Base-by-base conservation (phyloP, 2,888 invertebrate genomes). In the Anoplius nigerrimus region DNA sequence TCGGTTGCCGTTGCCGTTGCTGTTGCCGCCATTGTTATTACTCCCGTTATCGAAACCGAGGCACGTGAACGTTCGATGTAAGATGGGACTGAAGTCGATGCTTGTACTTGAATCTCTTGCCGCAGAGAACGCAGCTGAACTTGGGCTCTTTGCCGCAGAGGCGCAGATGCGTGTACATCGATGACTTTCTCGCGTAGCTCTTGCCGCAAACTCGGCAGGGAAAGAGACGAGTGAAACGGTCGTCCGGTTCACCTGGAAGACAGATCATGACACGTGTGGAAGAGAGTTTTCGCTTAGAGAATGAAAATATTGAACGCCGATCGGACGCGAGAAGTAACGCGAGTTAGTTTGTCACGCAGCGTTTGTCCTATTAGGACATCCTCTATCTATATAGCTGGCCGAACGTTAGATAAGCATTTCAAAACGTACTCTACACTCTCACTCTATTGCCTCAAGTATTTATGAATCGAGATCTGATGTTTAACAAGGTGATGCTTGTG, bases 111-210 rank as follows among this genome's bases (percentile, higher is more conserved):
- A 87, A 86, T 56, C 80, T 78, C 56, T 82, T 88, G 21, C 84
- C 84, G 72, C 89, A 90, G 34, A 84, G 77, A 15, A 82, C 80
- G 70, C 89, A 90, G 6, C 73, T 72, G 77, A 88, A 90, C 76
- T 84, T 84, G 43, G 87, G 85, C 62, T 86, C 87, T 71, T 89
- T 86, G 18, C 89, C 89, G 66, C 89, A 89, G 11, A 81, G 66
- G 45, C 80, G 78, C 15, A 81, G 77, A 63, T 89, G 87, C 18
- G 82, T 82, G 66, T 84, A 85, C 71, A 89, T 83, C 34, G 88
- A 89, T 1, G 87, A 85, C 67, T 86, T 87, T 57, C 83, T 81
- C 22, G 76, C 73, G 67, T 86, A 88, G 48, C 77, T 66, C 61
- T 80, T 82, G 34, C 85, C 84, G 71, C 88, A 89, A 8, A 72